Percentiles rank a stretch among this genome's conserved stretches.
phyloP scores from a whole-genome alignment of 2,888 invertebrate species.

The Altica lythri region DNA sequence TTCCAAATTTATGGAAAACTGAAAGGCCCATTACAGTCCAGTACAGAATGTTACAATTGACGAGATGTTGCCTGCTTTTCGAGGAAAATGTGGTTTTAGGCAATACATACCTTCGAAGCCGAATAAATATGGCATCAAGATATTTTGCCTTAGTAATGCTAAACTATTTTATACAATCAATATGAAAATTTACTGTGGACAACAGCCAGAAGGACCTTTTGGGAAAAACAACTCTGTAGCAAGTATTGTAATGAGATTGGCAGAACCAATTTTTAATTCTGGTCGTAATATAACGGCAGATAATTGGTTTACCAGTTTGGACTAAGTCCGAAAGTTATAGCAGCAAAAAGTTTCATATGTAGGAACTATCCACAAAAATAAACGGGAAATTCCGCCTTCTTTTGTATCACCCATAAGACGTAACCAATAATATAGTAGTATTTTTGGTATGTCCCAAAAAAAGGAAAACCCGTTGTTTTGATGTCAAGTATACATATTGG shows the following conservation, averaged over 20 bases:
- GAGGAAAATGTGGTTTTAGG: slow-evolving; percentile 29
- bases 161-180: slow-evolving; percentile 24
- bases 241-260: slow-evolving; percentile 26
- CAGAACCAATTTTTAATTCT: slow-evolving; percentile 20
- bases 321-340: slow-evolving; percentile 5
- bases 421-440: slow-evolving; percentile 9
- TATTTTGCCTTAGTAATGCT: slow-evolving; percentile 28
- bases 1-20: too few relatives aligned
- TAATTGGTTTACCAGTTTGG: slow-evolving; percentile 31
- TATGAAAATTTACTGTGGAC: slow-evolving; percentile 30
- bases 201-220: slow-evolving; percentile 30
- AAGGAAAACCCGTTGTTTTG: slow-evolving; percentile 5
- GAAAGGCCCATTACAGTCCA: slow-evolving; percentile 12
- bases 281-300: slow-evolving; percentile 31
- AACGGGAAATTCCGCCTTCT: slow-evolving; percentile 6
- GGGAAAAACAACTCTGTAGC: slow-evolving; percentile 20
- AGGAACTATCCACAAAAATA: slow-evolving; percentile 24
- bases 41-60: slow-evolving; percentile 29
- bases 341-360: slow-evolving; percentile 6
- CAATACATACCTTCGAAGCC: too few relatives aligned
- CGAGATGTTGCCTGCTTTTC: slow-evolving; percentile 29
- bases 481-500: slow-evolving; percentile 1
- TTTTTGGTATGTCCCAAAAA: slow-evolving; percentile 17
- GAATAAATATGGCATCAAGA: slow-evolving; percentile 31
- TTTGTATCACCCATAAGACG: slow-evolving; percentile 14